Evolutionary conservation across 2,113 vertebrate species (phyloP), one percentile per base, ranked within the genome.

Genomic region (Podarcis cretensis): DNA sequence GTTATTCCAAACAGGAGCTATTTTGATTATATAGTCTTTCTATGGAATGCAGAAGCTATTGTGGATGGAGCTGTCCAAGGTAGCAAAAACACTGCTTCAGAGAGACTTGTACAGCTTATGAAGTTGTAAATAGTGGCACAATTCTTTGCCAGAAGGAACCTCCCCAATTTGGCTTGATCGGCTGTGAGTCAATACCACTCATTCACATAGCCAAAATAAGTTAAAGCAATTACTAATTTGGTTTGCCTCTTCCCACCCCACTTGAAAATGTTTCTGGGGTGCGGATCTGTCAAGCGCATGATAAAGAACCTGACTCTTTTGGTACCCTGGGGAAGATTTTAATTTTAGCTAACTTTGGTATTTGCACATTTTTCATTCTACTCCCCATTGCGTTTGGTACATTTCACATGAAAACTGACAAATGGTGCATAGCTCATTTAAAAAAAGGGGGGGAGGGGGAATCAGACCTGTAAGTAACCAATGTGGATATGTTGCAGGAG

Each of bases 331-430:
- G 48, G 48, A n/a, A 78, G 40, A 59, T 66, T 57, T 84, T 89
- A 73, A 43, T 85, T 81, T 87, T 59, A 85, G 54, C 76, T 73
- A 85, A 32, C 25, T 73, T 80, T 18, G 48, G 25, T 84, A 71
- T 89, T 79, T 57, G 74, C 63, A 69, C n/a, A 78, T 84, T 59
- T 71, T 89, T 59, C 35, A 40, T 40, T 84, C 65, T 13, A 80
- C 35, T 85, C 66, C 54, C 76, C 10, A 82, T 91, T 1, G 54
- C 0, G 25, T 83, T 66, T 6, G 88, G 71, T 14, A 81, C 23
- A 6, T 84, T 85, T 18, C 65, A 78, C 85, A 87, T 71, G 3
- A 87, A 92, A 92, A 81, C 32, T 2, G 48, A 20, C 5, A 91
- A 91, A 80, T 71, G 0, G 6, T 91, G 66, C 14, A 57, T 79